Conservation (phyloP, 2,888 invertebrate genomes). For the Hemicrepidius hirtus region DNA sequence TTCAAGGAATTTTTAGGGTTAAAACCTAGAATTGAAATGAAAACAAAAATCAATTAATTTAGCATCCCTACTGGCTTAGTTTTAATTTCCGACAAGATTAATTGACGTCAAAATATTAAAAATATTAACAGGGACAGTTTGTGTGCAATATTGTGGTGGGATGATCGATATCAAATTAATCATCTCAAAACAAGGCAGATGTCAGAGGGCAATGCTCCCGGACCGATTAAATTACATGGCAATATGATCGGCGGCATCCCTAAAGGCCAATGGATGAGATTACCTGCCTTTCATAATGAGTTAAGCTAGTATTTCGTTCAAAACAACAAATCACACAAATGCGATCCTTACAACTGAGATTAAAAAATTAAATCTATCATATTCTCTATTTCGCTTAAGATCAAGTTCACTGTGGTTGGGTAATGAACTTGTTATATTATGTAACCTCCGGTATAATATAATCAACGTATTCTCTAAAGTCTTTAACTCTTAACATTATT, state of each 20-base stretch:
- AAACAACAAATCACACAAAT: not conserved
- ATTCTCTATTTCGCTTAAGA: no score
- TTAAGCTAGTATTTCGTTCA: not conserved
- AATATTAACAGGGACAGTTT: not conserved
- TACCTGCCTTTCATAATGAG: conserved; percentile 18
- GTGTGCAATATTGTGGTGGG: conserved; percentile 3
- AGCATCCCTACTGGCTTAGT: not conserved
- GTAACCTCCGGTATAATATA: no score
- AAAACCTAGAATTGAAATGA: no score
- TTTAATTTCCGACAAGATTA: not conserved
- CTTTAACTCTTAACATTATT: no score
- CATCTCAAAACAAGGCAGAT: conserved; percentile 12
- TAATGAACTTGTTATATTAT: no score
- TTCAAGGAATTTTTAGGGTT: no score
- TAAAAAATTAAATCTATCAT: not conserved
- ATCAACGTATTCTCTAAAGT: no score
- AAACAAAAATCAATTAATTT: no score
- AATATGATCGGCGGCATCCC: conserved; percentile 16
- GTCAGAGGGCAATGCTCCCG: conserved; percentile 22
- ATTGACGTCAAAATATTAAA: not conserved
- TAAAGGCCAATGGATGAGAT: conserved; percentile 13
- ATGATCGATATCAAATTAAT: conserved; percentile 29
- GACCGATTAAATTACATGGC: conserved; percentile 22
- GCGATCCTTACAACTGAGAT: not conserved
- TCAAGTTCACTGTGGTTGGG: no score